These are phyloP conservation scores for Caretta caretta DNA, from an alignment of 2,113 vertebrate species.

Conservation along the genomic window DNA sequence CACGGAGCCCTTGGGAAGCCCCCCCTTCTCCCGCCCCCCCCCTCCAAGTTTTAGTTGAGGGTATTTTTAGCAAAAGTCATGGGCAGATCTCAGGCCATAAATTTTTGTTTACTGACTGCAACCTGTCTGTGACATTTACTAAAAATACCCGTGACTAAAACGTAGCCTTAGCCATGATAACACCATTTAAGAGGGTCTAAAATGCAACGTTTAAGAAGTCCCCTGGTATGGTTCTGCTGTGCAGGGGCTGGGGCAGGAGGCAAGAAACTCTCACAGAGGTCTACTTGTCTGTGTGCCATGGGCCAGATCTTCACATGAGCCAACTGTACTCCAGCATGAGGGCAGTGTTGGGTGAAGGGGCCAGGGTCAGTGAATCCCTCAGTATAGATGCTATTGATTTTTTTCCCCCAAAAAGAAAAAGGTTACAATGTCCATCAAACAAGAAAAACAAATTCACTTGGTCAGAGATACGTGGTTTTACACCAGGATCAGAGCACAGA, in stretches of 20 bases:
- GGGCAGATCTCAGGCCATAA: too few species aligned
- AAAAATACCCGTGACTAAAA: too few species aligned
- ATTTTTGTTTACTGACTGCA: too few species aligned
- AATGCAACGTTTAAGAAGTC: accelerated
- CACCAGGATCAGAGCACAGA: background rate
- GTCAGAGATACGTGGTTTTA: background rate
- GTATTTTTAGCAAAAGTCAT: too few species aligned
- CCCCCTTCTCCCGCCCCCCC: too few species aligned
- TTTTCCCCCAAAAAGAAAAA: background rate
- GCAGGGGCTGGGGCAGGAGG: accelerated
- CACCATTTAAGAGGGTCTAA: background rate
- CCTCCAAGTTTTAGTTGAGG: too few species aligned
- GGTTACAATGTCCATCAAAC: background rate
- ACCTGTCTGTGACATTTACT: too few species aligned
- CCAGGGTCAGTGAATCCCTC: background rate
- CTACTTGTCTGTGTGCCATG: background rate
- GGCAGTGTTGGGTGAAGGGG: background rate
- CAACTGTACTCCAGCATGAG: background rate
- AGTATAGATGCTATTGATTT: background rate
- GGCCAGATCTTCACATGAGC: background rate
- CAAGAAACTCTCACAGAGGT: background rate
- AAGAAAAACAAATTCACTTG: background rate
- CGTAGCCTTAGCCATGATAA: background rate
- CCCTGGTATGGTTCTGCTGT: background rate
- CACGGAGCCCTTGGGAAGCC: too few species aligned